phyloP scores from a whole-genome alignment of 2,113 vertebrate genomes.

The Sterna hirundo region DNA sequence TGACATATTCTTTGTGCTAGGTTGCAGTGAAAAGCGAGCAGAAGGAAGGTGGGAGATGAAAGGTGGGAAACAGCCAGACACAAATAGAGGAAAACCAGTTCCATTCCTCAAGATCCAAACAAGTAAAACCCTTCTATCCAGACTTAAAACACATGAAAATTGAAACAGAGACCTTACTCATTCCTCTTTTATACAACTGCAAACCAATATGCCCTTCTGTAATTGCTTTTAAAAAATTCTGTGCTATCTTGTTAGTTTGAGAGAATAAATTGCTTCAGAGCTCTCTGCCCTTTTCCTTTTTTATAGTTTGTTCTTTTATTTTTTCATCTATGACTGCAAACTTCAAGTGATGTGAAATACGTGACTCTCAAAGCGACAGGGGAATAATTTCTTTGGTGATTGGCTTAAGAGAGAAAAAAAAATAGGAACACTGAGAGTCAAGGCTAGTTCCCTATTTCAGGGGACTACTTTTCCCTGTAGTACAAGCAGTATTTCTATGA shows the following conservation, averaged over 20 bases:
- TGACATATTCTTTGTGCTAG: background rate
- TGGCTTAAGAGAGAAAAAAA: background rate
- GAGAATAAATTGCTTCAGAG: conserved; percentile 3
- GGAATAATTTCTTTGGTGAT: conserved; percentile 7
- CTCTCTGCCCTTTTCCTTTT: background rate
- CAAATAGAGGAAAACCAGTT: background rate
- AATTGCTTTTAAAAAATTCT: background rate
- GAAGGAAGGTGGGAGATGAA: background rate
- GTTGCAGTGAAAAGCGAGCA: background rate
- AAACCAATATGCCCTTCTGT: background rate
- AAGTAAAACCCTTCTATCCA: background rate
- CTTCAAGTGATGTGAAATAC: background rate
- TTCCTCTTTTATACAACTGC: background rate
- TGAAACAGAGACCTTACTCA: background rate
- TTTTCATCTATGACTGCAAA: background rate
- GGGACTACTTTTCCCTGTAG: background rate
- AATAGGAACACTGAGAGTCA: background rate
- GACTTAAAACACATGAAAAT: background rate
- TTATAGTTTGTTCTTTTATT: background rate
- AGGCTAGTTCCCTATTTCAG: background rate
- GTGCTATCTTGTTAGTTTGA: background rate
- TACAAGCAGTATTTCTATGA: background rate
- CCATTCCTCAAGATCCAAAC: background rate
- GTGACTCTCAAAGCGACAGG: background rate
- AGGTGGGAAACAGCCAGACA: background rate